Conservation (phyloP, 2,888 invertebrate genomes). For the Notocelia uddmanniana region DNA sequence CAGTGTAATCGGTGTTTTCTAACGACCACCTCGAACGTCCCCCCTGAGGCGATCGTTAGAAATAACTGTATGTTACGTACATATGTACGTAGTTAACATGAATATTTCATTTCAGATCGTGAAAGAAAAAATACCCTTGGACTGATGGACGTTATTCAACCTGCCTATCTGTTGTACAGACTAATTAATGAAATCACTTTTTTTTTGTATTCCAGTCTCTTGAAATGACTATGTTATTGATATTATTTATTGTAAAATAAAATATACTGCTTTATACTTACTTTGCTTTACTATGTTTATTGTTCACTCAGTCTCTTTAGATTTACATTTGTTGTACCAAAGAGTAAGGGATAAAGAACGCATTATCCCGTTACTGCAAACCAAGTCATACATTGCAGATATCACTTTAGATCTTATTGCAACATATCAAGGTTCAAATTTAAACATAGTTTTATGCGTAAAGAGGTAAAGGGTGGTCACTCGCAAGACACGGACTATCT, state of each 20-base stretch:
- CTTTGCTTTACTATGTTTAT: too few species aligned
- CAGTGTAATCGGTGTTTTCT: too few species aligned
- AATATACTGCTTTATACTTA: slow-evolving; percentile 1
- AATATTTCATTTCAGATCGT: slow-evolving; percentile 87
- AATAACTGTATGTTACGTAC: too few species aligned
- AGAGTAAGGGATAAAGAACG: not conserved
- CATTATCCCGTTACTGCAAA: too few species aligned
- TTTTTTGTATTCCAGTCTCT: slow-evolving; percentile 41
- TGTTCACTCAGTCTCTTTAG: not conserved
- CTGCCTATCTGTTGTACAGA: slow-evolving; percentile 8
- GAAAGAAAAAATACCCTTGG: slow-evolving; percentile 90
- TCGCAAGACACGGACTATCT: too few species aligned
- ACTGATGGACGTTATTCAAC: slow-evolving; percentile 68
- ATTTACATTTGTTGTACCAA: not conserved
- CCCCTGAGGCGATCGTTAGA: too few species aligned
- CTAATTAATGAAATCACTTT: not conserved
- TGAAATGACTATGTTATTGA: slow-evolving; percentile 39
- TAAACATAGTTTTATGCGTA: too few species aligned
- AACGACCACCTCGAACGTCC: too few species aligned
- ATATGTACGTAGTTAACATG: not conserved
- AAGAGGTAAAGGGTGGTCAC: too few species aligned
- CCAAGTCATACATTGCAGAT: too few species aligned
- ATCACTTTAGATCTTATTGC: too few species aligned
- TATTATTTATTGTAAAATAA: slow-evolving; percentile 36
- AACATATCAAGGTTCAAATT: too few species aligned